A percentile compares a stretch with the other conserved stretches of the same genome.
Evolutionary conservation across 2,888 invertebrate species (phyloP).

Genomic region (Anoplius nigerrimus): DNA sequence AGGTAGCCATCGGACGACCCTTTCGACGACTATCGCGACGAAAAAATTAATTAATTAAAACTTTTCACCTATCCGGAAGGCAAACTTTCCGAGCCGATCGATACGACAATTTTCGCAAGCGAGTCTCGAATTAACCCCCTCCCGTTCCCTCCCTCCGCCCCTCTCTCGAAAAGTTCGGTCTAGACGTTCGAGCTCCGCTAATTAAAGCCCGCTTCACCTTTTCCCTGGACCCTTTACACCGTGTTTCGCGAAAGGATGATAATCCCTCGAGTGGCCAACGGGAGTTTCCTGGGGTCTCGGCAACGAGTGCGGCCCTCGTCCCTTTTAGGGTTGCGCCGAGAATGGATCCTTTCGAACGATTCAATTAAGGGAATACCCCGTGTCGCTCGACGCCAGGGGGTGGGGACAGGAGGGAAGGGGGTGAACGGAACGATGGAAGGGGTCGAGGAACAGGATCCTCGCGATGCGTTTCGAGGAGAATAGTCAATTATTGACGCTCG

Average conservation of each 20-base stretch:
- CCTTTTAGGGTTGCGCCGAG: background rate
- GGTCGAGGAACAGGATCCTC: slow-evolving; percentile 24
- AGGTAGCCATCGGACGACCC: too few species aligned
- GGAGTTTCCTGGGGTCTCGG: background rate
- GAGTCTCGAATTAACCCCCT: too few species aligned
- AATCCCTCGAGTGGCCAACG: background rate
- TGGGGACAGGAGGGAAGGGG: slow-evolving; percentile 2
- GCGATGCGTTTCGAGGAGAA: slow-evolving; percentile 52
- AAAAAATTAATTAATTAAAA: too few species aligned
- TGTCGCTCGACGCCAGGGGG: slow-evolving; percentile 15
- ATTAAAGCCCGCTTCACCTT: too few species aligned
- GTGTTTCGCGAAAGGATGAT: background rate
- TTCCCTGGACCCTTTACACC: background rate
- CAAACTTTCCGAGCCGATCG: too few species aligned
- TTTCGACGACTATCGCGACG: too few species aligned
- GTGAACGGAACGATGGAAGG: background rate
- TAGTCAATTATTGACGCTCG: slow-evolving; percentile 58
- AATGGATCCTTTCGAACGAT: slow-evolving; percentile 49
- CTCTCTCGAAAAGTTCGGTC: too few species aligned
- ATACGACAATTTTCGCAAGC: too few species aligned
- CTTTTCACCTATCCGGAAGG: too few species aligned
- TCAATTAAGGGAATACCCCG: slow-evolving; percentile 53
- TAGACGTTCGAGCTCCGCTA: too few species aligned
- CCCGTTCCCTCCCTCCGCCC: too few species aligned
- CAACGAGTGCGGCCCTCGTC: slow-evolving; percentile 13